A percentile compares a stretch with the other conserved stretches of the same genome.
phyloP scores from a whole-genome alignment of 1,140 invertebrate species.

The Hydropsyche tenuis region DNA sequence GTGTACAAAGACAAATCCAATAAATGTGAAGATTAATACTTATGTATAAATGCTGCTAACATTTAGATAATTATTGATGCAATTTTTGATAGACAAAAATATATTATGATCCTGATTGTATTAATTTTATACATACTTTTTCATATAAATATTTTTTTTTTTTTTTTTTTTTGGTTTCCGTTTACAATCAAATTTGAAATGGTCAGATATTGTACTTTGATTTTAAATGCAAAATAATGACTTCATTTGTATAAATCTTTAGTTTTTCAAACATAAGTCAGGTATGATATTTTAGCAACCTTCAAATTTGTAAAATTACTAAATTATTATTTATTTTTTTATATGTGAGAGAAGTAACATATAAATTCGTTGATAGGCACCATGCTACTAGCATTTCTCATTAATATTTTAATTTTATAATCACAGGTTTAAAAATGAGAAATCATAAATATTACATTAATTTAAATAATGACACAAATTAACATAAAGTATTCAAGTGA shows the following conservation, averaged over 20 bases:
- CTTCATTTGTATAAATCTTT: too few species aligned
- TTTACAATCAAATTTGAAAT: too few species aligned
- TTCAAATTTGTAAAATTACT: too few species aligned
- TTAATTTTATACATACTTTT: too few species aligned
- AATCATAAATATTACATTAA: background rate
- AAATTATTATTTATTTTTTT: background rate
- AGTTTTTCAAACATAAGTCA: too few species aligned
- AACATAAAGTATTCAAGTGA: too few species aligned
- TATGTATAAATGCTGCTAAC: constrained; percentile 1
- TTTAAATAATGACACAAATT: too few species aligned
- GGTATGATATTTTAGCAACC: too few species aligned
- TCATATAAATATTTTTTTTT: too few species aligned
- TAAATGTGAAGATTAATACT: constrained; percentile 2
- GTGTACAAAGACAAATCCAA: background rate
- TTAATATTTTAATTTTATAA: background rate
- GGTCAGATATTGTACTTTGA: background rate
- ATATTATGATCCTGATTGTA: background rate
- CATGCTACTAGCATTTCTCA: constrained; percentile 22
- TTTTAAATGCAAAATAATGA: constrained; percentile 1
- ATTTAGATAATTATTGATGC: background rate
- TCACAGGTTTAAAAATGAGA: constrained; percentile 19
- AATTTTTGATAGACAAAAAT: background rate
- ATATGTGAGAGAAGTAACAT: background rate
- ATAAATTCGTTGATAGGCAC: constrained; percentile 19
- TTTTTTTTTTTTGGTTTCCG: too few species aligned